A percentile compares a stretch with the other conserved stretches of the same genome.
These are phyloP conservation scores for Itoplectis maculator DNA, from an alignment of 2,888 invertebrate genomes.

Conservation along the genomic window DNA sequence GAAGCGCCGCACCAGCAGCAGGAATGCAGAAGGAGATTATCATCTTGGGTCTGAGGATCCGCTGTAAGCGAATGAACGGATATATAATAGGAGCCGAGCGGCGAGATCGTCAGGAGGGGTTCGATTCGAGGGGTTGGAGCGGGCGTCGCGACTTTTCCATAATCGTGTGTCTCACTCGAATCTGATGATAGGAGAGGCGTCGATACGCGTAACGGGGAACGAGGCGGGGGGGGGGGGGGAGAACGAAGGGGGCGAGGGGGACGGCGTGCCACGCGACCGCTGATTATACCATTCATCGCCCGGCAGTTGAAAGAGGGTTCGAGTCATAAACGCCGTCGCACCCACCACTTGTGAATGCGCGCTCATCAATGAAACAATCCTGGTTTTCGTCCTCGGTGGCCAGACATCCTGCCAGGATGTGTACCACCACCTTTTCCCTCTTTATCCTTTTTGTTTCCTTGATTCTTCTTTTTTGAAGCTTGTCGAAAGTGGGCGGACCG, in stretches of 20 bases:
- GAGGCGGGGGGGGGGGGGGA: slow-evolving; percentile 34
- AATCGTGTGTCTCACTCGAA: slow-evolving; percentile 72
- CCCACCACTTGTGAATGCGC: slow-evolving; percentile 79
- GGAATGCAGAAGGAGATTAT: slow-evolving; percentile 42
- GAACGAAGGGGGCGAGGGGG: slow-evolving; percentile 60
- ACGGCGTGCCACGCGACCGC: slow-evolving; percentile 83
- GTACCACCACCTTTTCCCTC: slow-evolving; percentile 40
- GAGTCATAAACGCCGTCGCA: slow-evolving; percentile 81
- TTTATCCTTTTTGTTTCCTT: slow-evolving; percentile 11
- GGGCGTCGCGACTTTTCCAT: slow-evolving; percentile 73
- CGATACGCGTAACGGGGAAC: slow-evolving; percentile 68
- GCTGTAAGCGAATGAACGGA: slow-evolving; percentile 37
- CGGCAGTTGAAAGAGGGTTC: slow-evolving; percentile 80
- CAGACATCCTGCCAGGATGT: slow-evolving; percentile 62
- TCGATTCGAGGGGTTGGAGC: slow-evolving; percentile 47
- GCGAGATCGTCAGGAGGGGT: slow-evolving; percentile 21
- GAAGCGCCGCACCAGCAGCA: slow-evolving; percentile 21
- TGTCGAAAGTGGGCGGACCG: neutral
- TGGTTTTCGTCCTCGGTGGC: slow-evolving; percentile 62
- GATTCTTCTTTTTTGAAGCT: slow-evolving; percentile 10
- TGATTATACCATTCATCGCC: slow-evolving; percentile 84
- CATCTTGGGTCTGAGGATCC: slow-evolving; percentile 54
- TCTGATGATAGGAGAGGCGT: slow-evolving; percentile 76
- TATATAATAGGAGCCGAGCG: slow-evolving; percentile 46
- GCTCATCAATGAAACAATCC: slow-evolving; percentile 84